Percentiles rank a stretch among this genome's conserved stretches.
phyloP scores from a whole-genome alignment of 2,113 vertebrate species.

The Brienomyrus longianalis region DNA sequence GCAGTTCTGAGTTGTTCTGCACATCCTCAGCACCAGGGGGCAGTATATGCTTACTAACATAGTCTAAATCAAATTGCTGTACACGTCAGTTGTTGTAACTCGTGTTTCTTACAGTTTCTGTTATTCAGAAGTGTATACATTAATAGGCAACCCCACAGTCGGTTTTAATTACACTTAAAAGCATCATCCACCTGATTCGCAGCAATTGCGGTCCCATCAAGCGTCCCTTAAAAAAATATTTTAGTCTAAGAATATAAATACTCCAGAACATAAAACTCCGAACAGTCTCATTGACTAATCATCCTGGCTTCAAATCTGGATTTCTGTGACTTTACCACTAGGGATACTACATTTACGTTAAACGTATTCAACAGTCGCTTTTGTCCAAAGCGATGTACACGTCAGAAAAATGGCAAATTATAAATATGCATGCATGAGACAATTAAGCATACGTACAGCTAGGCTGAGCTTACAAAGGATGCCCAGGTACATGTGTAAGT shows the following conservation, averaged over 20 bases:
- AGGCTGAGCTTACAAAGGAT: neutral
- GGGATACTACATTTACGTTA: neutral
- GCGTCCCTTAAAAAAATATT: neutral
- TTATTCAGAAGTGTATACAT: neutral
- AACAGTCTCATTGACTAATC: neutral
- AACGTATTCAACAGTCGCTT: neutral
- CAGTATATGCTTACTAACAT: neutral
- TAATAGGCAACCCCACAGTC: neutral
- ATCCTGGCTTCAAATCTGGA: neutral
- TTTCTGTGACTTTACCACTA: neutral
- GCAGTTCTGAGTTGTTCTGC: neutral
- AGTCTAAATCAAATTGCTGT: neutral
- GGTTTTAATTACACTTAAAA: neutral
- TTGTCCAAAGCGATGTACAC: neutral
- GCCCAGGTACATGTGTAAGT: neutral
- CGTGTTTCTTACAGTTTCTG: neutral
- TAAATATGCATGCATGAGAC: neutral
- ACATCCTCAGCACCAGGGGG: neutral
- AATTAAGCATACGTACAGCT: neutral
- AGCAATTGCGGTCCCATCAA: no score
- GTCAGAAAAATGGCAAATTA: neutral
- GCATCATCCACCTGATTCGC: no score
- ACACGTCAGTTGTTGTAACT: neutral
- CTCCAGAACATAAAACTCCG: neutral
- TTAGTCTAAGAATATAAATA: neutral